These are phyloP conservation scores for Hoplias malabaricus DNA, from an alignment of 2,113 vertebrate species.

Conservation along the genomic window DNA sequence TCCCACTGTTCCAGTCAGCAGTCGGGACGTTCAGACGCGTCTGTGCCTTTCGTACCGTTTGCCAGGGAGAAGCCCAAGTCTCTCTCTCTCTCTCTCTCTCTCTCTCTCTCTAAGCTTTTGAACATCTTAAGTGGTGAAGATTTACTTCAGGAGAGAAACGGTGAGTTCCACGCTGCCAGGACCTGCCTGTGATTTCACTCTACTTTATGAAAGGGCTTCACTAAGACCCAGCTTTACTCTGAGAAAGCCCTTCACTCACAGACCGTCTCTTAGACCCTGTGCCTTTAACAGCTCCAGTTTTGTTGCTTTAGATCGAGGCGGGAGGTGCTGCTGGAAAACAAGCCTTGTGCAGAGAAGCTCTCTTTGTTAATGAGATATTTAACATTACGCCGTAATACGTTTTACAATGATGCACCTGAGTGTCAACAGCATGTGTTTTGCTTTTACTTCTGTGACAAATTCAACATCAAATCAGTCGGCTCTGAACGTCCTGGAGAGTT, in stretches of 20 bases:
- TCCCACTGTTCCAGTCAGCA: constrained; percentile 36
- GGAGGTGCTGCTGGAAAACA: too few relatives aligned
- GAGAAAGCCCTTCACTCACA: background rate
- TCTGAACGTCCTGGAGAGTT: too few relatives aligned
- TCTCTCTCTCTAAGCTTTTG: background rate
- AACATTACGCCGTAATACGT: background rate
- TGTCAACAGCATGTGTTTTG: background rate
- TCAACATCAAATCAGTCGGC: too few relatives aligned
- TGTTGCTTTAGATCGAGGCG: background rate
- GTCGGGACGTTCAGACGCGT: constrained; percentile 21
- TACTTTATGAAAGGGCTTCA: background rate
- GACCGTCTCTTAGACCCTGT: background rate
- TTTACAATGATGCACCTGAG: background rate
- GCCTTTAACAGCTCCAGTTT: background rate
- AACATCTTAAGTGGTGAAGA: background rate
- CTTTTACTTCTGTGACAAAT: too few relatives aligned
- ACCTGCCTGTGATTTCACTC: constrained; percentile 1
- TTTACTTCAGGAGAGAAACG: constrained; percentile 8
- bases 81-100: background rate
- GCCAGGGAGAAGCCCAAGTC: background rate
- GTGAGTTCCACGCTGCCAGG: background rate
- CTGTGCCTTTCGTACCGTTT: background rate
- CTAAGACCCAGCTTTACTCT: background rate
- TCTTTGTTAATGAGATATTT: background rate
- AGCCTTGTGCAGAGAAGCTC: too few relatives aligned